Evolutionary conservation across 2,888 invertebrate species (phyloP).

Genomic region (Petrolisthes cinctipes): DNA sequence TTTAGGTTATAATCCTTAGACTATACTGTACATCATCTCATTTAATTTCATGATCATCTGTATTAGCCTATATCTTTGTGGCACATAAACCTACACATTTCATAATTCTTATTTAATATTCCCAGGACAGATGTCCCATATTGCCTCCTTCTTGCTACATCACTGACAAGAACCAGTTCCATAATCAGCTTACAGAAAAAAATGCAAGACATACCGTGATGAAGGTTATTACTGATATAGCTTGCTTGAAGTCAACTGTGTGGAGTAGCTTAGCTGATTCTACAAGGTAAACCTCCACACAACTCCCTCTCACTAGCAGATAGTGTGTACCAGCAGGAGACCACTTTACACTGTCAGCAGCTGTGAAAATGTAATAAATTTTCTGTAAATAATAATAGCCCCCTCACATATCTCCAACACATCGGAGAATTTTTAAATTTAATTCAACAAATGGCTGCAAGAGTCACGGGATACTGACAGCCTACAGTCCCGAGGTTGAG

Average conservation of each 20-base stretch:
- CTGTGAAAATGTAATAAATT: constrained; percentile 65
- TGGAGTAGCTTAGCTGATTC: constrained; percentile 81
- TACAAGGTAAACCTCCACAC: constrained; percentile 85
- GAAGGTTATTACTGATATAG: constrained; percentile 81
- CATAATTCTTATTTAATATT: too few relatives aligned
- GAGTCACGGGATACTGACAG: background rate
- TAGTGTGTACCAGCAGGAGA: constrained; percentile 84
- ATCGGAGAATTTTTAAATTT: background rate
- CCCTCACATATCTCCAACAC: background rate
- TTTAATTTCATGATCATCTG: too few relatives aligned
- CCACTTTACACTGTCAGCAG: constrained; percentile 75
- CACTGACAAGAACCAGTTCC: too few relatives aligned
- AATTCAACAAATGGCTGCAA: constrained; percentile 16
- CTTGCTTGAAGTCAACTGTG: constrained; percentile 77
- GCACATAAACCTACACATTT: too few relatives aligned
- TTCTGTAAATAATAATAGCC: background rate
- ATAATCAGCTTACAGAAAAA: too few relatives aligned
- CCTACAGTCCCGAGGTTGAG: too few relatives aligned
- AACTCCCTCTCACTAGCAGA: constrained; percentile 79
- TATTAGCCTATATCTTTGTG: too few relatives aligned
- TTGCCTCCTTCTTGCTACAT: too few relatives aligned
- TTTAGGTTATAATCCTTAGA: too few relatives aligned
- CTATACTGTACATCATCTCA: too few relatives aligned
- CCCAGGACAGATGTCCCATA: too few relatives aligned
- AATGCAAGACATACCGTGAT: constrained; percentile 71